Evolutionary conservation across 2,113 vertebrate species (phyloP).

Genomic region (Sigmodon hispidus): DNA sequence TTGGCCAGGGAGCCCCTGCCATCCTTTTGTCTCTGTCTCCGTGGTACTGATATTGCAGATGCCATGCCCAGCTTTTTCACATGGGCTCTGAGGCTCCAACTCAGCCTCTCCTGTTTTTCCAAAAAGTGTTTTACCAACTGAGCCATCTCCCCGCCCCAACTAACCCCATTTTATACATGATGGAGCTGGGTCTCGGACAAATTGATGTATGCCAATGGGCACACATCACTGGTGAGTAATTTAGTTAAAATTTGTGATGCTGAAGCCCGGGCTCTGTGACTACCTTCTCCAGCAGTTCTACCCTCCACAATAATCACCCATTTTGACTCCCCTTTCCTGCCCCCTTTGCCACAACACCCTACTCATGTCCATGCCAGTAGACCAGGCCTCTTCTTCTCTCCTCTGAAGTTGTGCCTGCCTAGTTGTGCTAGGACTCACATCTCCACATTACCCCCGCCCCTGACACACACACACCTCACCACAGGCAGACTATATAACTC

Average conservation of each 20-base stretch:
- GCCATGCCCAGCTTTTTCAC: neutral
- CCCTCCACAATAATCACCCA: neutral
- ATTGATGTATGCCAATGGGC: neutral
- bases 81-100: neutral
- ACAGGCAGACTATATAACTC: slow-evolving; percentile 61
- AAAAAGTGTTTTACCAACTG: neutral
- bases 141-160: neutral
- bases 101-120: neutral
- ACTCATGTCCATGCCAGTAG: neutral
- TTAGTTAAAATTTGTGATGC: neutral
- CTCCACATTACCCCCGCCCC: slow-evolving; percentile 3
- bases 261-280: neutral
- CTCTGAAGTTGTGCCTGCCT: slow-evolving; percentile 23
- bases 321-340: neutral
- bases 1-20: neutral
- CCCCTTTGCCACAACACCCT: neutral
- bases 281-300: neutral
- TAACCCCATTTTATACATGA: neutral
- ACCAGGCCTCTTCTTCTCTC: neutral
- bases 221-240: neutral
- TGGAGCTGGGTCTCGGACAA: neutral
- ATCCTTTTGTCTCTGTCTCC: neutral
- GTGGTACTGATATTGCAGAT: neutral
- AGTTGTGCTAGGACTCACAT: slow-evolving; percentile 45
- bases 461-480: neutral